phyloP scores from a whole-genome alignment of 2,888 invertebrate species.

The Eudasyphora cyanicolor region DNA sequence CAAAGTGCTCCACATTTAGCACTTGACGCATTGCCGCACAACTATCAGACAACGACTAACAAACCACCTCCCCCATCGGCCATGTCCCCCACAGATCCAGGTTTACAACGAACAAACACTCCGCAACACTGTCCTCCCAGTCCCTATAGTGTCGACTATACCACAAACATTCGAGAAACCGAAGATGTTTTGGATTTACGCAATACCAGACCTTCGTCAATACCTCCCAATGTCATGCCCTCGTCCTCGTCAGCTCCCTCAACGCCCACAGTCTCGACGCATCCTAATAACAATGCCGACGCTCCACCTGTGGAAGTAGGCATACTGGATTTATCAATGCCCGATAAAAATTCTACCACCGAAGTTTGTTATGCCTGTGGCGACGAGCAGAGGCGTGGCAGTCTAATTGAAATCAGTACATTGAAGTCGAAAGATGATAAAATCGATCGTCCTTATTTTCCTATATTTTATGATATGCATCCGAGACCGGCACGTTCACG shows the following conservation, averaged over 20 bases:
- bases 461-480: conserved; percentile 88
- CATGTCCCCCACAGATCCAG: conserved; percentile 51
- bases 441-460: conserved; percentile 84
- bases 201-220: conserved; percentile 70
- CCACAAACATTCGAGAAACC: too few species aligned
- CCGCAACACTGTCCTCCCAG: conserved; percentile 70
- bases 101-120: conserved; percentile 35
- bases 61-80: conserved; percentile 48
- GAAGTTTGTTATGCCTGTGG: conserved; percentile 96
- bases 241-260: conserved; percentile 67
- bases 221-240: conserved; percentile 21
- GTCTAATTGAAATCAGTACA: conserved; percentile 86
- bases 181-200: conserved; percentile 79
- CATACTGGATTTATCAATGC: conserved; percentile 94
- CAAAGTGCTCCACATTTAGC: conserved; percentile 49
- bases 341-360: conserved; percentile 93
- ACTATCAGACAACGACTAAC: conserved; percentile 69
- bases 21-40: conserved; percentile 62
- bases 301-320: conserved; percentile 85
- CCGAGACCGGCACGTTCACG: conserved; percentile 91
- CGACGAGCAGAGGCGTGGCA: conserved; percentile 91
- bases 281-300: neutral
- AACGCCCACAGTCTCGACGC: conserved; percentile 72
- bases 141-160: conserved; percentile 60
- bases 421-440: conserved; percentile 82